Percentiles rank a stretch among this genome's conserved stretches.
These are phyloP conservation scores for Tachycineta bicolor DNA, from an alignment of 2,113 vertebrate species.

Conservation along the genomic window DNA sequence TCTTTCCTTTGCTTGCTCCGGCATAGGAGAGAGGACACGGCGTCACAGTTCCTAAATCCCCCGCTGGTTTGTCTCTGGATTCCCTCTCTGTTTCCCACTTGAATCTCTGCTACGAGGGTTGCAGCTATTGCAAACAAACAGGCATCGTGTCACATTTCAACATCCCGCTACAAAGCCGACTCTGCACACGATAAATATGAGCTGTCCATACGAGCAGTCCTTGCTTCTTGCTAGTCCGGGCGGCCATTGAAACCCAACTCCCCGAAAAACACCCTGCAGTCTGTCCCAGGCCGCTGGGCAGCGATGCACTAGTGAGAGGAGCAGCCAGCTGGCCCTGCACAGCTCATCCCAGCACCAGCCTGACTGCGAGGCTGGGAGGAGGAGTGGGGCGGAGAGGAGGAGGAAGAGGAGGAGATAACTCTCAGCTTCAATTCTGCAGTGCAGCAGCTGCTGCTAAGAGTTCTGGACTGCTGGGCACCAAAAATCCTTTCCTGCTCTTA, in stretches of 20 bases:
- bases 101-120: conserved; percentile 41
- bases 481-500: not conserved
- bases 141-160: conserved; percentile 61
- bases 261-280: not conserved
- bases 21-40: conserved; percentile 51
- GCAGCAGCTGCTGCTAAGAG: conserved; percentile 12
- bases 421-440: conserved; percentile 58
- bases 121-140: conserved; percentile 76
- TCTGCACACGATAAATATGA: not conserved
- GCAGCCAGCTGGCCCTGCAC: not conserved
- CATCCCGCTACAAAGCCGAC: conserved; percentile 52
- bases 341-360: not conserved
- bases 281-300: not conserved
- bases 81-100: conserved; percentile 56
- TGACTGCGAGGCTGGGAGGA: not conserved
- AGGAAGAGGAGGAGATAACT: conserved; percentile 20
- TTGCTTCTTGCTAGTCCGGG: not conserved
- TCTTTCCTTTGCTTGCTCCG: conserved; percentile 68
- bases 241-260: conserved; percentile 42
- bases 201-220: conserved; percentile 34
- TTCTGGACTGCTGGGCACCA: not conserved
- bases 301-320: not conserved
- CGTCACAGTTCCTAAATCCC: conserved; percentile 62
- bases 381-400: conserved; percentile 38
- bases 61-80: conserved; percentile 51